Base-by-base conservation (phyloP, 2,888 invertebrate species). In the Eumerus sabulonum region DNA sequence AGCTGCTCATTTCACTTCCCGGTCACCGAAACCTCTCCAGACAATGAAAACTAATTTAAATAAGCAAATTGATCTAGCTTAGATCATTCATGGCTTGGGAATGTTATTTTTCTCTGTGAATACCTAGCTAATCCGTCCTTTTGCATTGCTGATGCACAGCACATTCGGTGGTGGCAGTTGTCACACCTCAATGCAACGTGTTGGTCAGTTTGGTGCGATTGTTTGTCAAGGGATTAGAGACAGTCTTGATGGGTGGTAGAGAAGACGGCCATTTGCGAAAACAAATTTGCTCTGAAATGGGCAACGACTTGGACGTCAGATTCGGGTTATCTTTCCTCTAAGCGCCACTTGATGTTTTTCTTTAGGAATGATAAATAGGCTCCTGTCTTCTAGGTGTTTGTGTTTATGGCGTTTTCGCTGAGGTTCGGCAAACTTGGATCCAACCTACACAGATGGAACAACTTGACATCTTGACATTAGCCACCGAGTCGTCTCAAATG, bases 1-100 rank as follows among this genome's bases (percentile, higher is more conserved):
- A 3, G 60, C 16, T 60, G 45, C 62, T 47, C 73, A 38, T 66
- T 18, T 66, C 60, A 14, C 7, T 56, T 59, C 2, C 9, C n/a
- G 3, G 3, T 27, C 40, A 40, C 53, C 44, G 27, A 63, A 42
- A 40, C 17, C 53, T 44, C 42, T 54, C 18, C 18, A 44, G 38
- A 77, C 67, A 73, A 77, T 53, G 44, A 57, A 68, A 77, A 73
- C 60, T 54, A 77, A 77, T 77, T 77, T 77, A 73, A 77, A 67
- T 63, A 63, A 35, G 42, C 51, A 73, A 73, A 77, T 62, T 73
- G 67, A 60, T 68, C 62, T 57, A 63, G 67, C 59, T 35, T 35
- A 62, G 57, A 40, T 40, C 56, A 68, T 12, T 47, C 36, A 68
- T 73, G 56, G 51, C 56, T 17, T 12, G 9, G 38, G 56, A 53